phyloP scores from a whole-genome alignment of 2,888 invertebrate genomes.

The Drosophila basisetae region DNA sequence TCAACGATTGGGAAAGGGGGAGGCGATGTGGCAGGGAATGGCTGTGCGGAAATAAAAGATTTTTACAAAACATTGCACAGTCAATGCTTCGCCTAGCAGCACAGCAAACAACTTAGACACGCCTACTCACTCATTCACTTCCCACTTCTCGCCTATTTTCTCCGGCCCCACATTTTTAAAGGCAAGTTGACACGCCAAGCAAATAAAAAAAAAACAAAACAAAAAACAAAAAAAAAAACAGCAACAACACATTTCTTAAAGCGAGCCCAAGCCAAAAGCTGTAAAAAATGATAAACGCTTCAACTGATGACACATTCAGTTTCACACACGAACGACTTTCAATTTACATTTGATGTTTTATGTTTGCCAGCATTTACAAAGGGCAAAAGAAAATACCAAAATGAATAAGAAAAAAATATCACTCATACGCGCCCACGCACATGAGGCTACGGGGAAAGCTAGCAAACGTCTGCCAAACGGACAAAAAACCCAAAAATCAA shows the following conservation, averaged over 20 bases:
- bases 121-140: constrained; percentile 25
- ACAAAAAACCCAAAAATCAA: constrained; percentile 47
- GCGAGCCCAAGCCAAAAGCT: constrained; percentile 60
- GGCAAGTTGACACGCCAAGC: constrained; percentile 71
- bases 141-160: not conserved
- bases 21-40: not conserved
- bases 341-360: constrained; percentile 82
- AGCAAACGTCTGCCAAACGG: constrained; percentile 52
- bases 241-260: constrained; percentile 65
- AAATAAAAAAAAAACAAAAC: constrained; percentile 67
- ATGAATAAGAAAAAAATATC: constrained; percentile 59
- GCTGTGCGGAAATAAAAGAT: constrained; percentile 72
- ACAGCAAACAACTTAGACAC: constrained; percentile 66
- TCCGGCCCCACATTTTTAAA: constrained; percentile 54
- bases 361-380: constrained; percentile 77
- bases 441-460: constrained; percentile 42
- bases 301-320: constrained; percentile 82
- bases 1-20: not conserved
- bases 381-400: constrained; percentile 34
- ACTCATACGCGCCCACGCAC: constrained; percentile 80
- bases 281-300: constrained; percentile 82
- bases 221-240: constrained; percentile 18
- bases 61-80: constrained; percentile 74
- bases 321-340: constrained; percentile 83
- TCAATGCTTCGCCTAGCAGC: constrained; percentile 43